phyloP scores from a whole-genome alignment of 2,888 invertebrate species.

The Drosophila kokeensis region DNA sequence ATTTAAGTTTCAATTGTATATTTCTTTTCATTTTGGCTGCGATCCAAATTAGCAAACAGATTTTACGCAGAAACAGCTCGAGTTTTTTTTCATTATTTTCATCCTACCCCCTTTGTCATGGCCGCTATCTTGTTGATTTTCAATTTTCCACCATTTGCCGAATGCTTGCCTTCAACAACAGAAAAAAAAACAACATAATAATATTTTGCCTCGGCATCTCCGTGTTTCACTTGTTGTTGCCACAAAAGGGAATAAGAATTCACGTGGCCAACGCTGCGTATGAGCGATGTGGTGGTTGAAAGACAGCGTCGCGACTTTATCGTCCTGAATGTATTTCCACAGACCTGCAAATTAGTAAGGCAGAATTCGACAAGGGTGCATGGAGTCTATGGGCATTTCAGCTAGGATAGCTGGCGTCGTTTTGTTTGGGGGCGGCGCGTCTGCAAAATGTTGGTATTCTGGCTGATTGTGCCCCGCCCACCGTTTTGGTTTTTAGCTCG shows the following conservation, averaged over 20 bases:
- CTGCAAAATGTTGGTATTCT: constrained; percentile 26
- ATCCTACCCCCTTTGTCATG: constrained; percentile 7
- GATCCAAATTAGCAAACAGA: constrained; percentile 73
- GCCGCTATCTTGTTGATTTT: constrained; percentile 59
- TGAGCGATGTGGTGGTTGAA: constrained; percentile 47
- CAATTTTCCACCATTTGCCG: constrained; percentile 59
- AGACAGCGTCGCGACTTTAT: constrained; percentile 1
- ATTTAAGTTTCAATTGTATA: constrained; percentile 46
- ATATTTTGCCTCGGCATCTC: constrained; percentile 9
- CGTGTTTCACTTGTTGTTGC: constrained; percentile 26
- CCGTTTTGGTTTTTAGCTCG: constrained; percentile 24
- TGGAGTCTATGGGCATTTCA: constrained; percentile 23
- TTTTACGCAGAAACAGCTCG: constrained; percentile 54
- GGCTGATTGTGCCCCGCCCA: constrained; percentile 39
- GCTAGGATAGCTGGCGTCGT: constrained; percentile 28
- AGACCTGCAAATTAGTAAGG: constrained; percentile 41
- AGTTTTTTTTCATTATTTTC: constrained; percentile 13
- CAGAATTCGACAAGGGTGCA: constrained; percentile 2
- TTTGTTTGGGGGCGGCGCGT: constrained; percentile 42
- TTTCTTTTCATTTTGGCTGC: constrained; percentile 68
- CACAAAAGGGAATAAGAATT: constrained; percentile 19
- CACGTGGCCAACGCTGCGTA: constrained; percentile 51
- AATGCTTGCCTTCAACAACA: constrained; percentile 40
- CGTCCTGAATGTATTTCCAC: constrained; percentile 33
- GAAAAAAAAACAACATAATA: constrained; percentile 20